Evolutionary conservation across 2,888 invertebrate genomes (phyloP), one percentile per base, ranked within the genome.

Genomic region (Aleiodes testaceus): DNA sequence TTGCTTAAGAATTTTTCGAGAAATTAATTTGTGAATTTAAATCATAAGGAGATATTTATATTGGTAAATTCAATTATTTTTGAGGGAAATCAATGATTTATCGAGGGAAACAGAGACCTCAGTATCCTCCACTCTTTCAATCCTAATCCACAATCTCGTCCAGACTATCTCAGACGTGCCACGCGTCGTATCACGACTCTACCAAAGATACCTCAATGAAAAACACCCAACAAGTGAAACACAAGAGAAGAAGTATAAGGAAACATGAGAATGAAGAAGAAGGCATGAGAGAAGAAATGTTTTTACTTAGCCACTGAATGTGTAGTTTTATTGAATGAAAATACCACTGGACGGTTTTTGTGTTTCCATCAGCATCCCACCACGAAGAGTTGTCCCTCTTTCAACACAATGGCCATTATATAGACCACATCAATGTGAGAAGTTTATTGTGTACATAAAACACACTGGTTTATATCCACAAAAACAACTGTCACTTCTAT

Each of bases 371-470:
- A 80, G 79, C 80, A 80, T 84, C 82, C 78, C 76, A 70, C 77
- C 75, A 36, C 36, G 36, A 72, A 75, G 36, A 64, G 44, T 61
- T n/a, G 42, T 63, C 74, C 55, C 47, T 47, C 16, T 61, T 11
- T 36, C 42, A 83, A 85, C 44, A 85, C 84, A 85, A 85, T 85
- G 78, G 82, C 84, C 79, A 82, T 84, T 84, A 85, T 83, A 80
- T 81, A 78, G 79, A 81, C 81, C 80, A 79, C 75, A 76, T 77
- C 63, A 61, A 22, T 66, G 61, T 67, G 71, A 70, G 66, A 75
- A 74, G 73, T 75, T 73, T 76, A 74, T 72, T 36, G 36, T 36
- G 72, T 61, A 36, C 44, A 45, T 59, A 36, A 36, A 36, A 36
- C 36, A 36, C 36, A 50, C 49, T 72, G 47, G 30, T 47, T 49